These are phyloP conservation scores for Dolichallabes microphthalmus DNA, from an alignment of 2,113 vertebrate genomes.

Conservation along the genomic window DNA sequence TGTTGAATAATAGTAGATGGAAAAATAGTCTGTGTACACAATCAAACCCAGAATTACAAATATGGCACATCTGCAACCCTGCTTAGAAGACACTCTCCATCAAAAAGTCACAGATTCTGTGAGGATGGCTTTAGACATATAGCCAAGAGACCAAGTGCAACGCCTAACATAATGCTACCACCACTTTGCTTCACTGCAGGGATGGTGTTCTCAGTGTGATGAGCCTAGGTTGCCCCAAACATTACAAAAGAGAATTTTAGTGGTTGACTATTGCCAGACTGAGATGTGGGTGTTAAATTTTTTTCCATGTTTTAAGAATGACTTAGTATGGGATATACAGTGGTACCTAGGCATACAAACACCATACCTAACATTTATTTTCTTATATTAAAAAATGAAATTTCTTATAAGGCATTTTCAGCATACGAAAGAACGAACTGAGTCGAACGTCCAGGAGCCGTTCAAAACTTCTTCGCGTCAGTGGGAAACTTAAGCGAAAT, in stretches of 20 bases:
- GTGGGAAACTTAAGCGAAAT: too few relatives aligned
- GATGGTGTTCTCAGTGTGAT: neutral
- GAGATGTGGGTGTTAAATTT: neutral
- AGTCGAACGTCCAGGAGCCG: too few relatives aligned
- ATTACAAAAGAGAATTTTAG: neutral
- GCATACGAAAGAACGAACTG: too few relatives aligned
- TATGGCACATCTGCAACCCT: neutral
- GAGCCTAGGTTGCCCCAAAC: neutral
- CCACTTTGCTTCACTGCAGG: neutral
- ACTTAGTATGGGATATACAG: neutral
- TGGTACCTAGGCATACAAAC: neutral
- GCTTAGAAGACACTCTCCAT: neutral
- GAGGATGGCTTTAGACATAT: neutral
- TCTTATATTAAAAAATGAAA: too few relatives aligned
- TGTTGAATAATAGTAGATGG: too few relatives aligned
- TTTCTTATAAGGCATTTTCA: too few relatives aligned
- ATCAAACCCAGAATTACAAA: neutral
- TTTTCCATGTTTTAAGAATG: neutral
- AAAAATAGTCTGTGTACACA: too few relatives aligned
- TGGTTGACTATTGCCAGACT: neutral
- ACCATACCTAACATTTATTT: too few relatives aligned
- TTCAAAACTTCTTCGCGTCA: too few relatives aligned
- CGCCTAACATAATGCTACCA: neutral
- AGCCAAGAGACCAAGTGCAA: neutral
- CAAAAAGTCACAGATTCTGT: neutral